Evolutionary conservation across 2,113 vertebrate species (phyloP), one percentile per base, ranked within the genome.

Genomic region (Ia io): DNA sequence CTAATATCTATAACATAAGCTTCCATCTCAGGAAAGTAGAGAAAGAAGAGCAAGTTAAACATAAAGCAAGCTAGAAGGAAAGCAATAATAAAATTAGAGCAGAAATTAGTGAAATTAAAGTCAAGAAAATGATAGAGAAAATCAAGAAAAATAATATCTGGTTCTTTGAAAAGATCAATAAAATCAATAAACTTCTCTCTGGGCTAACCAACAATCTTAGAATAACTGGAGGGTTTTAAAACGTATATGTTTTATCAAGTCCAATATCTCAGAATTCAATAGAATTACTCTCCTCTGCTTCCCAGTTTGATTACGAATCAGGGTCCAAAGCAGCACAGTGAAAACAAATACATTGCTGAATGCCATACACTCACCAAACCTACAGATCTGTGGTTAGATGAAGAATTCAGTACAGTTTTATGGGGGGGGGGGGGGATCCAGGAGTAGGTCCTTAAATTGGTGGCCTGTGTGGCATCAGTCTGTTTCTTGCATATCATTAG

Each of bases 361-460:
- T 1, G 30, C 0, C 16, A 16, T 0, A 23, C 0, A 17, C 67
- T 28, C 79, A 71, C 14, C 4, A 67, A 49, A 80, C 28, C 59
- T 56, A 1, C 2, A 5, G 28, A 16, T 11, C 11, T 28, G 25
- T 25, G 23, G 3, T 0, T 16, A 51, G 56, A 9, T 2, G 32
- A 12, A 6, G 35, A 71, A 37, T 42, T 30, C 23, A 74, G 37
- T 12, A 16, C 12, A 28, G 4, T 6, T 44, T 49, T 42, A 1
- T 0, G 9, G 56, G 32, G 56, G 32, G n/a, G 1, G 0, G 9
- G 56, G 32, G 20, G 49, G 1, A 37, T 13, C 0, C 1, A 59
- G 42, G 25, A 49, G 18, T 20, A 7, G 9, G 12, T 12, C 67
- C 18, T 0, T 1, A 30, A 42, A 17, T 0, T 3, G 30, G 40